Percentiles rank a stretch among this genome's conserved stretches.
Evolutionary conservation across 1,140 invertebrate species (phyloP).

Genomic region (Nymphalis io): DNA sequence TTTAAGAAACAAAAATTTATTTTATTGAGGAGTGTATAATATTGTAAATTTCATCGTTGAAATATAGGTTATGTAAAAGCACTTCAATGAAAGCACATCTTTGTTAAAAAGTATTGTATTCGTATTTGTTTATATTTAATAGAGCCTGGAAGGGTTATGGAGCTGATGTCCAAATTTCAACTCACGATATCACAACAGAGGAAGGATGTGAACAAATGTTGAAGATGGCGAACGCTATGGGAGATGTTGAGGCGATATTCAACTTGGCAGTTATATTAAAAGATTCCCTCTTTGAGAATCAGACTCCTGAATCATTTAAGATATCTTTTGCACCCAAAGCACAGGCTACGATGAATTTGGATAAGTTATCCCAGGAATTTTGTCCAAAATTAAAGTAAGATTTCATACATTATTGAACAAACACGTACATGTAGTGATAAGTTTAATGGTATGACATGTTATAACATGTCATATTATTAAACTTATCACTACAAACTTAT

Average conservation of each 20-base stretch:
- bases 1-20: no score
- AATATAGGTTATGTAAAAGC: no score
- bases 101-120: no score
- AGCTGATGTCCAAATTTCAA: constrained; percentile 83
- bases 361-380: constrained; percentile 81
- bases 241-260: constrained; percentile 89
- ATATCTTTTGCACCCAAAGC: constrained; percentile 83
- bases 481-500: no score
- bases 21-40: no score
- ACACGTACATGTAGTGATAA: no score
- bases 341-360: constrained; percentile 82
- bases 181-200: constrained; percentile 83
- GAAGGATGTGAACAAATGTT: constrained; percentile 84
- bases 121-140: constrained; percentile 21
- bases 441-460: no score
- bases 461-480: no score
- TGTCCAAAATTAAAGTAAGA: constrained; percentile 81
- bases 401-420: no score
- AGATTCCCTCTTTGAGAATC: constrained; percentile 84
- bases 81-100: no score
- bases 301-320: constrained; percentile 82
- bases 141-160: constrained; percentile 85
- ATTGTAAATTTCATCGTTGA: no score
- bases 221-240: constrained; percentile 82
- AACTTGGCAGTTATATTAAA: constrained; percentile 88